These are phyloP conservation scores for Nebria ingens DNA, from an alignment of 1,140 invertebrate genomes.

Conservation along the genomic window DNA sequence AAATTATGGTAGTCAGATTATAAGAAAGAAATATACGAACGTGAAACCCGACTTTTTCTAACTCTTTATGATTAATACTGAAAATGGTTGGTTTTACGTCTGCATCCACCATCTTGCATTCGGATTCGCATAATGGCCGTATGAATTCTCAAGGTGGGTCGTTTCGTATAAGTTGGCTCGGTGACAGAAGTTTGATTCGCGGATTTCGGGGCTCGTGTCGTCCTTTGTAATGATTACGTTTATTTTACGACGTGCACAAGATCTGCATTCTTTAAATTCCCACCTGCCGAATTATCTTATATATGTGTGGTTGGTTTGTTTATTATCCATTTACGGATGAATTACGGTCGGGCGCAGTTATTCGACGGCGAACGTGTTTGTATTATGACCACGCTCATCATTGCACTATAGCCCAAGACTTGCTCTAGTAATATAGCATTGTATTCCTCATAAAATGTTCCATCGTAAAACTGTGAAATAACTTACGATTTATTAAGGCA, in stretches of 20 bases:
- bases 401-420: too few species aligned
- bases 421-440: too few species aligned
- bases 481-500: too few species aligned
- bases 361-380: background rate
- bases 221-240: background rate
- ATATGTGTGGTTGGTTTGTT: background rate
- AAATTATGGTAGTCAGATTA: slow-evolving; percentile 7
- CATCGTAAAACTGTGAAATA: too few species aligned
- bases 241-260: background rate
- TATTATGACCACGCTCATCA: background rate
- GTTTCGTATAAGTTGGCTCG: slow-evolving; percentile 1
- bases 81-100: background rate
- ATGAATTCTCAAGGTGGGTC: background rate
- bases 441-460: too few species aligned
- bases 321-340: background rate
- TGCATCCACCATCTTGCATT: background rate
- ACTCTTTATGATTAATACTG: background rate
- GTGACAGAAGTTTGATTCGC: slow-evolving; percentile 2
- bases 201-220: too few species aligned
- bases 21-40: background rate
- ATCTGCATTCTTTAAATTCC: background rate
- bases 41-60: background rate
- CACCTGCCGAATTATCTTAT: background rate
- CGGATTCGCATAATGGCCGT: slow-evolving; percentile 1
- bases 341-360: background rate